Base-by-base conservation (phyloP, 2,888 invertebrate species). In the Harpalus rufipes region DNA sequence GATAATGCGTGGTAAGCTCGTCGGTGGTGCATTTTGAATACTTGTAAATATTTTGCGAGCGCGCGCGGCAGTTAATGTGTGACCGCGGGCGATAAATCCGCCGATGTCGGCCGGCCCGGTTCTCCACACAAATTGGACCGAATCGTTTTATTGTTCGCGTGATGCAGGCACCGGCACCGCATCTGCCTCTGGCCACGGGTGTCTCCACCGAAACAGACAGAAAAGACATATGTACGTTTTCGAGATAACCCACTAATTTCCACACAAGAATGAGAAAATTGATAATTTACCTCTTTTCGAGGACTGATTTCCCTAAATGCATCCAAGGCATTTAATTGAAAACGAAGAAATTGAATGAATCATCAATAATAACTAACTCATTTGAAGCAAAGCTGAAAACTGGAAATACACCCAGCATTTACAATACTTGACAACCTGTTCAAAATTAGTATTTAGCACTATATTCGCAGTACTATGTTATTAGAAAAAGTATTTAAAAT, bases 21-120 rank as follows among this genome's bases (percentile, higher is more conserved):
- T 25, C 72, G 44, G 41, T 74, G 72, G 72, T 74, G 72, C 72
- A 74, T 74, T 74, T 74, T 74, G 12, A 74, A 74, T 74, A 74
- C 72, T 74, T 41, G 72, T 74, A 74, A 74, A 44, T 74, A 74
- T 74, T 74, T 74, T 44, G 18, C 18, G 44, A 74, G 72, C 72
- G 68, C 68, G 68, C 68, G 72, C 72, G 72, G 72, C 72, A 10
- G 41, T 74, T 74, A 74, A 74, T 74, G 72, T 74, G 72, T 74
- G 72, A 74, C 72, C 72, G 72, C 44, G 72, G 72, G 72, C 72
- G 51, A 74, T 74, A 74, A 74, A 74, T 74, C 72, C 72, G 72
- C 72, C 41, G 72, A 74, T 68, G 68, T 68, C 68, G 68, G 68
- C 68, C 39, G n/a, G 32, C 68, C 68, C 39, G 39, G 59, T 18